Conservation (phyloP, 2,113 vertebrate species). For the Leuciscus idus region DNA sequence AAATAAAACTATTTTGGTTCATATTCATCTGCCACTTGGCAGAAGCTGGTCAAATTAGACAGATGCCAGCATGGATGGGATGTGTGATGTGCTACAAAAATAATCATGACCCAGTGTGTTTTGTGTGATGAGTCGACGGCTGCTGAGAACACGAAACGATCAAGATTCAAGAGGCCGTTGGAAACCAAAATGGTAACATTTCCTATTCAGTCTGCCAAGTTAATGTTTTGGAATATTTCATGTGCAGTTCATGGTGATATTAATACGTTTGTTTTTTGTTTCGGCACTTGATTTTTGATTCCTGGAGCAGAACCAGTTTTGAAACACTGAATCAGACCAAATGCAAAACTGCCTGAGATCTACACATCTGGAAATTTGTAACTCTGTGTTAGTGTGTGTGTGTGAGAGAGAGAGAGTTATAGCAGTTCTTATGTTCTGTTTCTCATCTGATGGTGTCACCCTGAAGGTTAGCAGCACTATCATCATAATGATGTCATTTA, state of each 20-base stretch:
- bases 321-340: not conserved
- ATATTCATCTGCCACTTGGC: not conserved
- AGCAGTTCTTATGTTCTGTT: no score
- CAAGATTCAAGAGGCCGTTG: not conserved
- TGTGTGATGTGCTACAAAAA: not conserved
- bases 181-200: not conserved
- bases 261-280: not conserved
- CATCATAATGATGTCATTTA: constrained; percentile 75
- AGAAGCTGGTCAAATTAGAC: not conserved
- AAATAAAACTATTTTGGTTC: not conserved
- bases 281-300: not conserved
- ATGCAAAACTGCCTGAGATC: not conserved
- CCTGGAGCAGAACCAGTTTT: not conserved
- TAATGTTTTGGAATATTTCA: not conserved
- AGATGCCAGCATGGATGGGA: not conserved
- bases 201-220: not conserved
- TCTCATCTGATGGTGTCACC: constrained; percentile 40
- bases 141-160: not conserved
- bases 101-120: not conserved
- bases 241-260: not conserved
- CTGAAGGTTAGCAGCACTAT: constrained; percentile 70
- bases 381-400: not conserved
- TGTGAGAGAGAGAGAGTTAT: not conserved
- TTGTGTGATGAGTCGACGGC: not conserved
- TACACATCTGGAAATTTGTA: not conserved